phyloP scores from a whole-genome alignment of 2,797 vertebrate genomes.

The Catostomus latipinnis region DNA sequence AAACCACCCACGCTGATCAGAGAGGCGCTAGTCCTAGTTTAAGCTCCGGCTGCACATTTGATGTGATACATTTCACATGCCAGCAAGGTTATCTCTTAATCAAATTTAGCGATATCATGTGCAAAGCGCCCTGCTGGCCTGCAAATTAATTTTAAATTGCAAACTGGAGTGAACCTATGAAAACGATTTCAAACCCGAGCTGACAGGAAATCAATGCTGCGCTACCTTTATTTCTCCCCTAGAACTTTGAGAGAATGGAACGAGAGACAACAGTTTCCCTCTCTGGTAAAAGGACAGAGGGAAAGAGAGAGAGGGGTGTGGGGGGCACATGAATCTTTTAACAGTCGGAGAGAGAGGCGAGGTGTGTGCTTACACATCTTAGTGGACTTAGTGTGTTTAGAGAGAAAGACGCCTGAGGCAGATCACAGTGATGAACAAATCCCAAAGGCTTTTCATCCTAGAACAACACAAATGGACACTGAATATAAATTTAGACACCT shows the following conservation, averaged over 20 bases:
- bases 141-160: slow-evolving; percentile 56
- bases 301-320: slow-evolving; percentile 20
- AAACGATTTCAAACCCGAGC: slow-evolving; percentile 30
- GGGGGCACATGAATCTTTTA: slow-evolving; percentile 59
- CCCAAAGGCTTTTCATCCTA: slow-evolving; percentile 36
- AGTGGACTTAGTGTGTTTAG: slow-evolving; percentile 47
- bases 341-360: slow-evolving; percentile 45
- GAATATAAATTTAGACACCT: slow-evolving; percentile 33
- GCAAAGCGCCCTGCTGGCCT: slow-evolving; percentile 23
- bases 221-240: slow-evolving; percentile 53
- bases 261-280: slow-evolving; percentile 52
- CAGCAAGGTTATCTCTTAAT: slow-evolving; percentile 39
- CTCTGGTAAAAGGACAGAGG: slow-evolving; percentile 41
- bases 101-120: slow-evolving; percentile 40
- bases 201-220: slow-evolving; percentile 54
- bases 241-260: slow-evolving; percentile 53
- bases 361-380: slow-evolving; percentile 61
- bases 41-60: background rate
- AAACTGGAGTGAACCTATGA: slow-evolving; percentile 35
- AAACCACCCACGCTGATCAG: slow-evolving; percentile 7
- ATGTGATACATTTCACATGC: slow-evolving; percentile 28
- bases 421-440: slow-evolving; percentile 49
- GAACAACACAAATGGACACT: slow-evolving; percentile 40
- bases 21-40: background rate
- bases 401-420: slow-evolving; percentile 40